Evolutionary conservation across 2,113 vertebrate genomes (phyloP).

Genomic region (Meleagris gallopavo): DNA sequence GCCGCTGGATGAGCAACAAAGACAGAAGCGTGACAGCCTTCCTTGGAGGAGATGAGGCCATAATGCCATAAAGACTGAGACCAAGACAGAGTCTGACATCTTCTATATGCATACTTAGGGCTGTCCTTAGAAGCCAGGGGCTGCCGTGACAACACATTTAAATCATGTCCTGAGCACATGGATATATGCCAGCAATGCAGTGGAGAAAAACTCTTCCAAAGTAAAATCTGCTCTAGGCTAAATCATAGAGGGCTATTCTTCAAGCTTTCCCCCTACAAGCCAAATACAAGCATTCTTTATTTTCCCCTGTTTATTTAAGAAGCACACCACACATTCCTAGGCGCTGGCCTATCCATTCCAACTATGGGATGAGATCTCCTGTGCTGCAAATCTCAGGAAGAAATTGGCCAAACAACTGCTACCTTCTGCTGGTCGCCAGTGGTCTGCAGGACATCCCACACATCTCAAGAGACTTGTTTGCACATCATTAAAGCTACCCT

Average conservation of each 20-base stretch:
- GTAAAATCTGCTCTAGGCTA: neutral
- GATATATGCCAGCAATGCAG: neutral
- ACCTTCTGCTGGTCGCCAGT: neutral
- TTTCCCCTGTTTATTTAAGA: neutral
- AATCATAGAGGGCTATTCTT: slow-evolving; percentile 28
- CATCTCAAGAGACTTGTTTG: neutral
- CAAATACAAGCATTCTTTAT: slow-evolving; percentile 13
- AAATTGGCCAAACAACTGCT: neutral
- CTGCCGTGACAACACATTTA: neutral
- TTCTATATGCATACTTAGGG: neutral
- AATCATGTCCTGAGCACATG: neutral
- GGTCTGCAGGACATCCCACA: neutral
- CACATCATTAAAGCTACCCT: slow-evolving; percentile 5
- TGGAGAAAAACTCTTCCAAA: neutral
- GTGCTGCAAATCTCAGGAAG: neutral
- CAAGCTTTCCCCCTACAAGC: slow-evolving; percentile 4
- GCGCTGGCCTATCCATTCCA: neutral
- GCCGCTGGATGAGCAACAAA: neutral
- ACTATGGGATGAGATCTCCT: neutral
- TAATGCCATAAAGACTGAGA: neutral
- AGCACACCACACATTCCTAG: slow-evolving; percentile 28
- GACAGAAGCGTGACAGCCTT: neutral
- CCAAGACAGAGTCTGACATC: neutral
- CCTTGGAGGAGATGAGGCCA: neutral
- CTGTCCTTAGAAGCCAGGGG: neutral